These are phyloP conservation scores for Lasiurus borealis DNA, from an alignment of 2,113 vertebrate species.

Conservation along the genomic window DNA sequence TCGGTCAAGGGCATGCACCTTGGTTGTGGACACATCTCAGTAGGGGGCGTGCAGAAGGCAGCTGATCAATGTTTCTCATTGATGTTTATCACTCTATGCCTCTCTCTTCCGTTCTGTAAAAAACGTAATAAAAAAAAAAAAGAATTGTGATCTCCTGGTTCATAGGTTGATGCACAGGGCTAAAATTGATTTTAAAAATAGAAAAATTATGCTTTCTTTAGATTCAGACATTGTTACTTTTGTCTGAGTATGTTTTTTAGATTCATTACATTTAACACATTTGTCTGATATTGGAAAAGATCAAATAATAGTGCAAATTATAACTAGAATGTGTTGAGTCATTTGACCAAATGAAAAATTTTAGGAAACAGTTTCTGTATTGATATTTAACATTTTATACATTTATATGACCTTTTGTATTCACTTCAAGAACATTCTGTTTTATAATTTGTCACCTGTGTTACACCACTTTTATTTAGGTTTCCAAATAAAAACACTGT, in stretches of 20 bases:
- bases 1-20: too few species aligned
- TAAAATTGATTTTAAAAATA: not conserved
- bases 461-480: conserved; percentile 31
- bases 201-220: not conserved
- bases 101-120: too few species aligned
- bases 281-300: not conserved
- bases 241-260: conserved; percentile 7
- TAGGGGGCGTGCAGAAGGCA: too few species aligned
- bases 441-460: conserved; percentile 14
- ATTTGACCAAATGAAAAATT: conserved; percentile 11
- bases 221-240: conserved; percentile 12
- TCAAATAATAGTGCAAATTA: conserved; percentile 31
- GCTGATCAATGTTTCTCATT: too few species aligned
- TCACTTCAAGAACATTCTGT: conserved; percentile 36
- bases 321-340: not conserved
- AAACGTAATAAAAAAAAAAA: too few species aligned
- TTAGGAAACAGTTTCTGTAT: conserved; percentile 17
- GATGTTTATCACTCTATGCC: too few species aligned
- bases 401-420: conserved; percentile 27
- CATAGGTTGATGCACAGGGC: too few species aligned
- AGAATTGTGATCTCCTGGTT: too few species aligned
- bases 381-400: conserved; percentile 38
- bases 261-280: not conserved
- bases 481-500: conserved; percentile 6
- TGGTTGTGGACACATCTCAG: too few species aligned